These are phyloP conservation scores for Tenthredo notha DNA, from an alignment of 2,888 invertebrate genomes.

Conservation along the genomic window DNA sequence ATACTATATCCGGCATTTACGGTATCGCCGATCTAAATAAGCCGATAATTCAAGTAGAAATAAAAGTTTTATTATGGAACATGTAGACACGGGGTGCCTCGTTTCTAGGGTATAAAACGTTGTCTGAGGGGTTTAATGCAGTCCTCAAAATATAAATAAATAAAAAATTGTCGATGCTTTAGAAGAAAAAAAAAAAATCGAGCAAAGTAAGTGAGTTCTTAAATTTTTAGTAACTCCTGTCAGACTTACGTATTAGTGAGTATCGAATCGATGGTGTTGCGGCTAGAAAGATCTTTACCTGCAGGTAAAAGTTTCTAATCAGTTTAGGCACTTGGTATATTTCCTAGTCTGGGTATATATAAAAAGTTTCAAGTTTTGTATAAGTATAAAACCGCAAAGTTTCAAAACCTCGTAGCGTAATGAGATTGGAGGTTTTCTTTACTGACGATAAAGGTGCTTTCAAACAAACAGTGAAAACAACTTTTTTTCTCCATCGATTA, in stretches of 20 bases:
- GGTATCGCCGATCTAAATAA: neutral
- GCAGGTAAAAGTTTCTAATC: neutral
- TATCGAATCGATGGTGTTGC: neutral
- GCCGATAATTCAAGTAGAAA: neutral
- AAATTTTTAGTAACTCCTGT: neutral
- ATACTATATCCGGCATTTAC: neutral
- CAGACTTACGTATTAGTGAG: neutral
- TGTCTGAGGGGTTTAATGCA: neutral
- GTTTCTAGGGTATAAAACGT: neutral
- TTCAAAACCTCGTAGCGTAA: neutral
- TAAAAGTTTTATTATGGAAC: neutral
- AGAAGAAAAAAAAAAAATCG: no score
- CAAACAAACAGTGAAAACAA: neutral
- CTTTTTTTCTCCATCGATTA: neutral
- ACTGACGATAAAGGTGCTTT: neutral
- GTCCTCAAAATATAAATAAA: neutral
- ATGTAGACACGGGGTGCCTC: neutral
- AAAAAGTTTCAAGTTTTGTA: neutral
- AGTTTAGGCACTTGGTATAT: constrained; percentile 11
- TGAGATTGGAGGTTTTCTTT: constrained; percentile 18
- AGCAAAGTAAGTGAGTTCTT: neutral
- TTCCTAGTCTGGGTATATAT: neutral
- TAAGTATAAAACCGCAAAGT: constrained; percentile 25
- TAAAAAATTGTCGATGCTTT: neutral
- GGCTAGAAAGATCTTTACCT: neutral